Evolutionary conservation across 1,140 invertebrate genomes (phyloP), one percentile per base, ranked within the genome.

Genomic region (Zaprionus kolodkinae): DNA sequence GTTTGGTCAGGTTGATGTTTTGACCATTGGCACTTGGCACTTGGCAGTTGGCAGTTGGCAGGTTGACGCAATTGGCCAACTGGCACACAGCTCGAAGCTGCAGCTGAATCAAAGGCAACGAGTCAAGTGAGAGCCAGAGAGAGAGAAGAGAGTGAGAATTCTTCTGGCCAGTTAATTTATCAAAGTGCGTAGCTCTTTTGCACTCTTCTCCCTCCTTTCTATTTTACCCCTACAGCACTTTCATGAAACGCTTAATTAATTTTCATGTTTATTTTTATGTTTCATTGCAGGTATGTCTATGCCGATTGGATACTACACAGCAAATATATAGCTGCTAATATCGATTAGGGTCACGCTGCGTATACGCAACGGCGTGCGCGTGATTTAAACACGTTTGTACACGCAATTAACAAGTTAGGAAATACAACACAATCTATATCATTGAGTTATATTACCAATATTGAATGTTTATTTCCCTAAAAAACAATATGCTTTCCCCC

Each of bases 331-430:
- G 67, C 48, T 69, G 72, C 45, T 62, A 76, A 72, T 76, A 82
- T 87, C 83, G 79, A 86, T 86, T 86, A 82, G 79, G 82, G 79
- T 79, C 82, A 76, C 50, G 56, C 60, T 72, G 71, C 72, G 64
- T 66, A 79, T 77, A 84, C 76, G 61, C 35, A 60, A 52, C 38
- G 15, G 25, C 38, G 40, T 9, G 21, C 69, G 15, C 54, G 63
- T 59, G 63, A 50, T 65, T 66, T 59, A 50, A 57, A 72, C 45
- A 60, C 45, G 57, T 56, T 64, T 48, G 38, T 45, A 57, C 33
- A 50, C 7, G 15, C 45, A 25, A 21, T 25, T 50, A 17, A 17
- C 9, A 25, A 50, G 45, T 50, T 50, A 25, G 17, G 10, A 21
- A 50, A 50, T 45, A 17, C 21, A 50, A 21, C 21, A 21, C 17